Conservation (phyloP, 2,113 vertebrate species). For the Macquaria australasica region DNA sequence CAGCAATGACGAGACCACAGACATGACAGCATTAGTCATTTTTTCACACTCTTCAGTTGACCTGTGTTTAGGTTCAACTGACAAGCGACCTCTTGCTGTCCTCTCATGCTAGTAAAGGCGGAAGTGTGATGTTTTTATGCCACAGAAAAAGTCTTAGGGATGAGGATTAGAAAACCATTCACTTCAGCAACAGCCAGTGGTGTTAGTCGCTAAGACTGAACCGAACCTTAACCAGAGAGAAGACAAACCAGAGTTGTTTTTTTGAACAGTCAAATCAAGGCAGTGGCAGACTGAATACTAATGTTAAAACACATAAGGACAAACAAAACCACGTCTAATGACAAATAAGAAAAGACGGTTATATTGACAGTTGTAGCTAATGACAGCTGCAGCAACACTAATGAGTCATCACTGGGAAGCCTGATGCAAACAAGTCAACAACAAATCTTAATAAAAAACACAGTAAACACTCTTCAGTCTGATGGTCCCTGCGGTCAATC, state of each 20-base stretch:
- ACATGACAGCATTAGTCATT: background rate
- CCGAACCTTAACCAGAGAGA: background rate
- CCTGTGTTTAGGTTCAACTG: background rate
- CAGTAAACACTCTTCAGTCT: background rate
- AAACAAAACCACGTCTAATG: constrained; percentile 16
- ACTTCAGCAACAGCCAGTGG: background rate
- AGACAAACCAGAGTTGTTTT: background rate
- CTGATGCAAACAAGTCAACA: constrained; percentile 38
- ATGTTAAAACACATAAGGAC: background rate
- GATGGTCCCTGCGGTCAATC: constrained; percentile 33
- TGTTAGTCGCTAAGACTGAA: background rate
- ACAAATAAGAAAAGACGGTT: background rate
- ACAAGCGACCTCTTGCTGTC: background rate
- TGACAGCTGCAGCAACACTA: constrained; percentile 28
- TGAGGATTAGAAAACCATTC: background rate
- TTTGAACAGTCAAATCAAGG: background rate
- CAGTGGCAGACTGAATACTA: background rate
- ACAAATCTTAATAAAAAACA: constrained; percentile 24
- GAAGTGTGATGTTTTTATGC: background rate
- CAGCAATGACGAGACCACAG: background rate
- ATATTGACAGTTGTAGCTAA: constrained; percentile 1
- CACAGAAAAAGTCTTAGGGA: too few species aligned
- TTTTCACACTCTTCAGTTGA: background rate
- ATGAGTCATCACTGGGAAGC: constrained; percentile 37
- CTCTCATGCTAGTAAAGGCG: background rate